Base-by-base conservation (phyloP, 2,113 vertebrate genomes). In the Ahaetulla prasina region DNA sequence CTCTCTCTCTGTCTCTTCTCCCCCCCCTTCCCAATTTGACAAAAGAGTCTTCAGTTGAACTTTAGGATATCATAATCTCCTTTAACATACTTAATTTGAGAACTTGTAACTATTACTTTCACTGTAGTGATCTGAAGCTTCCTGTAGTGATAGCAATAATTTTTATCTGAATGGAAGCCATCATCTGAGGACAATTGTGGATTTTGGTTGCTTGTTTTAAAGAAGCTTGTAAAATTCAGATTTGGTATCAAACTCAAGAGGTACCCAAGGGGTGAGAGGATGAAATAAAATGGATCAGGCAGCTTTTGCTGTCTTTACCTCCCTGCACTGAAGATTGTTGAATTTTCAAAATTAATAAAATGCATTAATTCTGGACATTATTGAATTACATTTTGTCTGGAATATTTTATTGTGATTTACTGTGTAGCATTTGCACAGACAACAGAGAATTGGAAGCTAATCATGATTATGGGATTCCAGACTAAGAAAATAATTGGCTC, bases 401-500 rank as follows among this genome's bases (percentile, higher is more conserved):
- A 92, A 88, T 74, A 92, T 92, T 25, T 63, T 88, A 52, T 88
- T 45, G 88, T 88, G 43, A 74, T 88, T 92, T 92, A 39, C 91
- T 92, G 49, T 80, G 60, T 88, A 60, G 60, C 91, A 92, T 92
- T 88, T 92, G 91, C 50, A 68, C 49, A 92, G 35, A 80, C n/a
- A 53, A 39, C 49, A 53, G 35, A 80, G n/a, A 80, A 80, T 52
- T 50, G 50, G 91, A 74, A 80, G 54, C 35, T 53, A 74, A 92
- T 74, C n/a, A 80, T 74, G 22, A 88, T 54, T 88, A 12, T 27
- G 47, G 86, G 18, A 49, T 88, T 88, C 86, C 8, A 49, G 57
- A 27, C 47, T 30, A 20, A 23, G 25, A 49, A 92, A 74, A 74
- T 60, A 7, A 30, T 63, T 91, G 85, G 30, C 55, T 91, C 60